Evolutionary conservation across 2,888 invertebrate genomes (phyloP).

Genomic region (Limenitis camilla): DNA sequence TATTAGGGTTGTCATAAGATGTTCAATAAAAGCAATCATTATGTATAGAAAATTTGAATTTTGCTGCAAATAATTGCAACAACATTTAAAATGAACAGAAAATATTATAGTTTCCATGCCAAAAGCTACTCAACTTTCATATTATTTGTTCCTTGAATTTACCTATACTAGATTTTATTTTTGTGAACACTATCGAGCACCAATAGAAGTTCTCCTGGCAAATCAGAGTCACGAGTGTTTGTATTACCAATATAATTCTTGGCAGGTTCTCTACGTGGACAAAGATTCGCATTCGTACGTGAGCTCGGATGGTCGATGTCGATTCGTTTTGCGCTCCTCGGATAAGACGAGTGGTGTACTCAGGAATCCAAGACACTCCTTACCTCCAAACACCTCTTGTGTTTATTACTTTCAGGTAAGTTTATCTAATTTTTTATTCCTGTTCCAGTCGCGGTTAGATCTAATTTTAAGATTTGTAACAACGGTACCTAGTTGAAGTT

Average conservation of each 20-base stretch:
- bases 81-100: no score
- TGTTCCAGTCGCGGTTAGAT: neutral
- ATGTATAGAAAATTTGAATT: no score
- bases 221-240: slow-evolving; percentile 18
- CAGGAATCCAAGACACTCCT: slow-evolving; percentile 83
- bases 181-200: neutral
- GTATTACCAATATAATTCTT: slow-evolving; percentile 21
- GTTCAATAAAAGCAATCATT: neutral
- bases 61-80: no score
- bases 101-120: no score
- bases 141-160: no score
- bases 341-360: slow-evolving; percentile 83
- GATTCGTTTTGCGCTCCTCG: slow-evolving; percentile 83
- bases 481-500: no score
- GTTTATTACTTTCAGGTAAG: slow-evolving; percentile 81
- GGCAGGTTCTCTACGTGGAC: slow-evolving; percentile 82
- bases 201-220: slow-evolving; percentile 9
- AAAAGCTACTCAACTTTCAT: no score
- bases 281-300: slow-evolving; percentile 84
- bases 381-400: slow-evolving; percentile 88
- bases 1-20: neutral
- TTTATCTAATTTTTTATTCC: neutral
- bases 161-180: neutral
- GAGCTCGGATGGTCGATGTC: slow-evolving; percentile 82
- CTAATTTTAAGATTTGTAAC: no score